phyloP scores from a whole-genome alignment of 2,113 vertebrate genomes.

The Menidia beryllina region DNA sequence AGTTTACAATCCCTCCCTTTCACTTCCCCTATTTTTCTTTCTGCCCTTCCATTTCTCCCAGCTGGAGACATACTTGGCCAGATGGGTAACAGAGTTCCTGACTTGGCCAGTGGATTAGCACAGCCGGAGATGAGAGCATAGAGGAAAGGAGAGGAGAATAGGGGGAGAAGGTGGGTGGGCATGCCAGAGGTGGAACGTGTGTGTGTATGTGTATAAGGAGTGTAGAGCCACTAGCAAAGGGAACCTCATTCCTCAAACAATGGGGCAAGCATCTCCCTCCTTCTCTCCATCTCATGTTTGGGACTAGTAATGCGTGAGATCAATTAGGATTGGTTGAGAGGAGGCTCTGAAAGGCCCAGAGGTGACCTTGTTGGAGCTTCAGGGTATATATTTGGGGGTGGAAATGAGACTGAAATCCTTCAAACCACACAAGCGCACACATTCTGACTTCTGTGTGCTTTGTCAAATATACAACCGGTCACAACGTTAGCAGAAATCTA shows the following conservation, averaged over 20 bases:
- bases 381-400: slow-evolving; percentile 58
- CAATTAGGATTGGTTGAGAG: slow-evolving; percentile 82
- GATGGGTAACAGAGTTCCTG: slow-evolving; percentile 88
- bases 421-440: slow-evolving; percentile 55
- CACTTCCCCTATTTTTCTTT: slow-evolving; percentile 63
- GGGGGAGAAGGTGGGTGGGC: slow-evolving; percentile 68
- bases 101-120: slow-evolving; percentile 75
- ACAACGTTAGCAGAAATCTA: slow-evolving; percentile 29
- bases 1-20: slow-evolving; percentile 72
- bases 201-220: slow-evolving; percentile 38
- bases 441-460: slow-evolving; percentile 21
- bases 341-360: slow-evolving; percentile 78
- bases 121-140: slow-evolving; percentile 72
- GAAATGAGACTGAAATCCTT: slow-evolving; percentile 36
- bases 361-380: slow-evolving; percentile 78
- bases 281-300: slow-evolving; percentile 75
- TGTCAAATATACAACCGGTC: slow-evolving; percentile 36
- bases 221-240: slow-evolving; percentile 58
- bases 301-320: slow-evolving; percentile 82
- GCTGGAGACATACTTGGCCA: slow-evolving; percentile 82
- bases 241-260: slow-evolving; percentile 72
- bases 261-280: slow-evolving; percentile 71
- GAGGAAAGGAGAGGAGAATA: slow-evolving; percentile 54
- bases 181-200: slow-evolving; percentile 64
- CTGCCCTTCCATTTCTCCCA: slow-evolving; percentile 80